Conservation (phyloP, 1,140 invertebrate species). For the Aplysia californica region DNA sequence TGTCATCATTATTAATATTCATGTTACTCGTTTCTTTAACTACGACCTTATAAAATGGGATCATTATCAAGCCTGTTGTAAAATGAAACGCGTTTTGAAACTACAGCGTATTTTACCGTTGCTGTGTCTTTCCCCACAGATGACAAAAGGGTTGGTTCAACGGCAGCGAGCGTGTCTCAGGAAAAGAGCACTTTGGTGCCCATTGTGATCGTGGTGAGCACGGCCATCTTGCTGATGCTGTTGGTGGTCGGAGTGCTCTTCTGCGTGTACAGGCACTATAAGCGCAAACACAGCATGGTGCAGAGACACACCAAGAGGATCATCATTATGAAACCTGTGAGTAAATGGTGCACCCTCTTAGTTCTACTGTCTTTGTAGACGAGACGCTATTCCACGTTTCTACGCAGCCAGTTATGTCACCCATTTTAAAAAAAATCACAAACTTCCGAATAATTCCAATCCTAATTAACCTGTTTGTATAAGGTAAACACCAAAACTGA, state of each 20-base stretch:
- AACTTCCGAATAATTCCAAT: too few species aligned
- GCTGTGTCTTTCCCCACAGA: too few species aligned
- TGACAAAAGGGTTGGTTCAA: not conserved
- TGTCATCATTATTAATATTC: too few species aligned
- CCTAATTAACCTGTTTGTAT: too few species aligned
- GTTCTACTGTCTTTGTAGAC: not conserved
- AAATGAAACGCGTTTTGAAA: too few species aligned
- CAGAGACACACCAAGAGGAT: conserved; percentile 79
- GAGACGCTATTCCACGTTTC: not conserved
- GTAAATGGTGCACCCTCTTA: conserved; percentile 10
- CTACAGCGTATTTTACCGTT: too few species aligned
- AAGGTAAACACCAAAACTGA: too few species aligned
- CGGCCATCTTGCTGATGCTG: not conserved
- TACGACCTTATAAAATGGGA: too few species aligned
- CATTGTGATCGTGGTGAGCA: conserved; percentile 8
- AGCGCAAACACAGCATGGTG: conserved; percentile 73
- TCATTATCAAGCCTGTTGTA: too few species aligned
- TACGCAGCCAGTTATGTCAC: not conserved
- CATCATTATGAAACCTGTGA: conserved; percentile 76
- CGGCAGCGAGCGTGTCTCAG: not conserved
- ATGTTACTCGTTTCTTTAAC: too few species aligned
- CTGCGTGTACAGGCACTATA: conserved; percentile 1
- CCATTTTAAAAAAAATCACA: too few species aligned
- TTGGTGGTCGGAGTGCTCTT: not conserved
- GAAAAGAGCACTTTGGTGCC: not conserved